Evolutionary conservation across 2,888 invertebrate species (phyloP), one percentile per base, ranked within the genome.

Genomic region (Lepidochitona cinerea): DNA sequence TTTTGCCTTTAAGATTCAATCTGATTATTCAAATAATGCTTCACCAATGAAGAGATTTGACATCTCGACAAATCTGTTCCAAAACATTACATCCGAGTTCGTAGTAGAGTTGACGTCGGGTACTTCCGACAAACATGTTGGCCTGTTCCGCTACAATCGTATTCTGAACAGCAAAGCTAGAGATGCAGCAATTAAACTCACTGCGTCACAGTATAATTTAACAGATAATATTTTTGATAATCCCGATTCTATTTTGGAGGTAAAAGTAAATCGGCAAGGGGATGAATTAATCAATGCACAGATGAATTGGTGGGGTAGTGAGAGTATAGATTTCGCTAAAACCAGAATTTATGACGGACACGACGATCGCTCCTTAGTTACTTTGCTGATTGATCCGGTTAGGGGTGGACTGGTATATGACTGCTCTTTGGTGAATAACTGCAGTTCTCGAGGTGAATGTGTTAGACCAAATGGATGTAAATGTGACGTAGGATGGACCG

Each of bases 231-330:
- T 75, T 6, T 74, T 78, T 64, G 76, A 80, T 33, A 77, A 78
- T 49, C 77, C 80, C 1, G 29, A 12, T 18, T 67, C 80, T 26
- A 23, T 68, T 6, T 77, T 73, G 49, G 77, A 80, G 72, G 26
- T 80, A 1, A 72, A 75, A 26, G 69, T 75, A 0, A 49, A 68
- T 5, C 29, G 29, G 12, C 29, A 65, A 72, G 76, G 76, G 32
- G 37, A 26, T 33, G 73, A 68, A 1, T 41, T 59, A 29, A 37
- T 79, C 0, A 70, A 68, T 49, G 76, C 73, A 5, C 35, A 67
- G n/a, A 41, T 69, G 5, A 79, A 79, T 49, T 79, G 79, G 79
- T 79, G 79, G 79, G 79, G 79, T 37, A 79, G 71, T 70, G 41
- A 72, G 0, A 53, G 76, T 37, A 12, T 36, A 7, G 41, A 37